Percentiles rank a stretch among this genome's conserved stretches.
Evolutionary conservation across 1,140 invertebrate genomes (phyloP).

Genomic region (Ectropis grisescens): DNA sequence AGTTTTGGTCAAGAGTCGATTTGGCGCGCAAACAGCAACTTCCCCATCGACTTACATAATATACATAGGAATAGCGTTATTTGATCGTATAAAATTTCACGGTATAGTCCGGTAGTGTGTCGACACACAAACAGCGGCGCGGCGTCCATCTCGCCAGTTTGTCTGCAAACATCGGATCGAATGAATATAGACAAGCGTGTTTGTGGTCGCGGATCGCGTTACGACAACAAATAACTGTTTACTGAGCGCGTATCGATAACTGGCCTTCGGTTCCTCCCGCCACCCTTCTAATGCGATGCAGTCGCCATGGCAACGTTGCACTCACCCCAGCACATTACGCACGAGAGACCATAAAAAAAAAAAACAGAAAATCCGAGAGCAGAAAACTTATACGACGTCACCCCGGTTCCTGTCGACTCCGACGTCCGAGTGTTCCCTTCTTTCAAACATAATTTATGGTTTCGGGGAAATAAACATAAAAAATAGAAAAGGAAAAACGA

Average conservation of each 20-base stretch:
- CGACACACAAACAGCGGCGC: conserved; percentile 39
- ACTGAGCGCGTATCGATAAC: conserved; percentile 22
- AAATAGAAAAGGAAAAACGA: conserved; percentile 70
- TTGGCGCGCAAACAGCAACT: too few relatives aligned
- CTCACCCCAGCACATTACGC: conserved; percentile 29
- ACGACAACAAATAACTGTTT: conserved; percentile 62
- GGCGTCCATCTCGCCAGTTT: conserved; percentile 54
- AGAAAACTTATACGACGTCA: conserved; percentile 46
- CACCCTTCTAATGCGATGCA: conserved; percentile 51
- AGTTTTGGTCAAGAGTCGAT: too few relatives aligned
- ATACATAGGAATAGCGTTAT: too few relatives aligned
- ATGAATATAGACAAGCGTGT: conserved; percentile 62
- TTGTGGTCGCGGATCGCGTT: conserved; percentile 49
- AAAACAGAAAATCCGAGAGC: conserved; percentile 47
- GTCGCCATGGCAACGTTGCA: conserved; percentile 57
- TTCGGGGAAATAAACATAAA: conserved; percentile 69
- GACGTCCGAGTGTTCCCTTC: conserved; percentile 65
- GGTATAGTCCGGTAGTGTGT: conserved; percentile 29
- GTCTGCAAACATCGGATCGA: conserved; percentile 50
- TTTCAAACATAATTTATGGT: conserved; percentile 70
- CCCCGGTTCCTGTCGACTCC: conserved; percentile 60
- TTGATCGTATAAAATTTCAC: conserved; percentile 45
- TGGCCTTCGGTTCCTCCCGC: conserved; percentile 18
- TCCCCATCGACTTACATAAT: too few relatives aligned
- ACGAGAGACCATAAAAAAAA: conserved; percentile 63